Evolutionary conservation across 2,888 invertebrate species (phyloP), one percentile per base, ranked within the genome.

Genomic region (Chesias legatella): DNA sequence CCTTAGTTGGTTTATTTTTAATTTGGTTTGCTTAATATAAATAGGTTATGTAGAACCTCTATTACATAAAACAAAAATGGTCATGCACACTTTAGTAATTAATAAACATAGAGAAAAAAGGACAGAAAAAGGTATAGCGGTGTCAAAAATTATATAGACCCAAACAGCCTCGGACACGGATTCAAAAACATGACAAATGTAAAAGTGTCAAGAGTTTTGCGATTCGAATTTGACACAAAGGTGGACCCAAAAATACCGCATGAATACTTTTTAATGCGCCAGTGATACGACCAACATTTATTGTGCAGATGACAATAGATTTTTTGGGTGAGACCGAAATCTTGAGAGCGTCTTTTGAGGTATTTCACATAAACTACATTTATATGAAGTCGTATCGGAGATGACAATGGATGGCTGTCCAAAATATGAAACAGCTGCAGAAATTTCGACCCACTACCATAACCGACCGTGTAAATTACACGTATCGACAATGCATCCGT

Each of bases 211-310:
- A 79, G 73, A 81, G 81, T 71, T 57, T 59, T 65, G 68, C 73
- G 60, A 78, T 77, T 67, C 58, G 48, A 65, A 78, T 77, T 67
- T 58, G 48, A 65, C 70, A 79, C 75, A 83, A 81, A 63, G 67
- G 67, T 67, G 73, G 75, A 77, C 74, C 67, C 72, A 81, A 81
- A 71, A 74, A 77, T 78, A 83, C 83, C 83, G 79, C 82, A 81
- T 86, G 86, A 86, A 88, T 88, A 83, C 85, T 86, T 85, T 88
- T 88, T 88, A 86, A 88, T 86, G 84, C 69, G 84, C 81, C 83
- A 84, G 74, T 76, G 85, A 86, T 88, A 85, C 85, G 84, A 79
- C 86, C 83, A 81, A 73, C 74, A 69, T 67, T 61, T 64, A 83
- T 85, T 85, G 83, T 85, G 65, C 63, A 56, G 53, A 61, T 67